These are phyloP conservation scores for Caenorhabditis afra DNA, from an alignment of 2,888 invertebrate genomes.

Conservation along the genomic window DNA sequence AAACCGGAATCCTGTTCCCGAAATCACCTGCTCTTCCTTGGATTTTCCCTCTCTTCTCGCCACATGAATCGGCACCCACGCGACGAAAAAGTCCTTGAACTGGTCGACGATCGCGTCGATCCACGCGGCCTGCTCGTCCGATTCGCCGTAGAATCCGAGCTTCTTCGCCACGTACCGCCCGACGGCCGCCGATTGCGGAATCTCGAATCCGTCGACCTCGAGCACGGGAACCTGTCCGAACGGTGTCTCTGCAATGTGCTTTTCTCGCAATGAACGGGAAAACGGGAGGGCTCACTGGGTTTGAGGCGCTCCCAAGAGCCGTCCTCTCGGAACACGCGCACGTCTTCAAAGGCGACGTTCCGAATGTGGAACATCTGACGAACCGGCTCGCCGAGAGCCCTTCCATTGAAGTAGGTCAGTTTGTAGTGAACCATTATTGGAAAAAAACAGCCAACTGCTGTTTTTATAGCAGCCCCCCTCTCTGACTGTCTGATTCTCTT, in stretches of 20 bases:
- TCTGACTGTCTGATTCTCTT: too few species aligned
- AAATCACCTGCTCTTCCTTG: background rate
- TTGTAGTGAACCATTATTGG: constrained; percentile 52
- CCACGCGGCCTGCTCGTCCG: constrained; percentile 25
- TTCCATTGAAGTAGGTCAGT: constrained; percentile 40
- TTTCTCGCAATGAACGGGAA: too few species aligned
- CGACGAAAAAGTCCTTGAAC: constrained; percentile 30
- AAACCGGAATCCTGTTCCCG: too few species aligned
- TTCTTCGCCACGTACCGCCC: constrained; percentile 49
- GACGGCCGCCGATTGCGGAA: constrained; percentile 49
- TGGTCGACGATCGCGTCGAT: constrained; percentile 52
- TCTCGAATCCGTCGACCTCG: constrained; percentile 45
- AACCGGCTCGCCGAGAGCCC: constrained; percentile 6
- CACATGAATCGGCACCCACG: background rate
- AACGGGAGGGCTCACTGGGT: background rate
- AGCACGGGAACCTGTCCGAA: constrained; percentile 50
- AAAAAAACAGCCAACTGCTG: too few species aligned
- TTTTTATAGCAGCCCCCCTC: too few species aligned
- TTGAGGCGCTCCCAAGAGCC: background rate
- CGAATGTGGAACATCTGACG: constrained; percentile 32
- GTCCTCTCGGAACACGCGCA: background rate
- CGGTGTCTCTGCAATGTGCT: constrained; percentile 42
- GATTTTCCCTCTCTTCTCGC: background rate
- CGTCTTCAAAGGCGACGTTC: background rate
- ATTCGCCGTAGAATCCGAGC: constrained; percentile 27